phyloP scores from a whole-genome alignment of 1,140 invertebrate genomes.

The Drosophila kurseongensis region DNA sequence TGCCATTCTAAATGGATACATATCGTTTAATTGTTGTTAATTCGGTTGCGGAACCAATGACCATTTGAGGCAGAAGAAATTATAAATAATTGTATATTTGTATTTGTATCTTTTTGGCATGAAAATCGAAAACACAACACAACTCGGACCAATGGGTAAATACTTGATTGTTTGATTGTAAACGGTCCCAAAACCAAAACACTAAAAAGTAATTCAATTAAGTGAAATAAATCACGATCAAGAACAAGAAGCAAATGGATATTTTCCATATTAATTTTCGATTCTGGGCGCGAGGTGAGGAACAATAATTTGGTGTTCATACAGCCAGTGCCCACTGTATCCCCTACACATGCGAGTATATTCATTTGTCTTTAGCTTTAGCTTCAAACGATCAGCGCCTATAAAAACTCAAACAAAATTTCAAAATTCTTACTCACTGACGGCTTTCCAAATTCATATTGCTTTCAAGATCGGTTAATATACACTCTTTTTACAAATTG shows the following conservation, averaged over 20 bases:
- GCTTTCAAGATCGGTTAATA: conserved; percentile 33
- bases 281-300: conserved; percentile 21
- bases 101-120: conserved; percentile 38
- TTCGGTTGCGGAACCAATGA: conserved; percentile 77
- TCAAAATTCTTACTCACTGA: conserved; percentile 7
- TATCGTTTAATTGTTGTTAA: conserved; percentile 78
- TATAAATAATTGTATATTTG: conserved; percentile 33
- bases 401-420: conserved; percentile 21
- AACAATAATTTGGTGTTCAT: conserved; percentile 4
- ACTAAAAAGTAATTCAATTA: conserved; percentile 19
- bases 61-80: conserved; percentile 40
- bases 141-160: conserved; percentile 53
- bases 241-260: conserved; percentile 27
- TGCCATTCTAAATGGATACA: conserved; percentile 78
- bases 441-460: conserved; percentile 21
- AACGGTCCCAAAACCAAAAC: conserved; percentile 21
- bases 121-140: conserved; percentile 17
- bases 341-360: conserved; percentile 11
- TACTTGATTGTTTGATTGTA: conserved; percentile 39
- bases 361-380: conserved; percentile 17
- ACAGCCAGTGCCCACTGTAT: conserved; percentile 1
- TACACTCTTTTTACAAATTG: conserved; percentile 35
- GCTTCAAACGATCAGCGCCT: conserved; percentile 26
- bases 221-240: conserved; percentile 21
- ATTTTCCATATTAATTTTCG: conserved; percentile 16